These are phyloP conservation scores for Galerucella nymphaeae DNA, from an alignment of 2,888 invertebrate genomes.

Conservation along the genomic window DNA sequence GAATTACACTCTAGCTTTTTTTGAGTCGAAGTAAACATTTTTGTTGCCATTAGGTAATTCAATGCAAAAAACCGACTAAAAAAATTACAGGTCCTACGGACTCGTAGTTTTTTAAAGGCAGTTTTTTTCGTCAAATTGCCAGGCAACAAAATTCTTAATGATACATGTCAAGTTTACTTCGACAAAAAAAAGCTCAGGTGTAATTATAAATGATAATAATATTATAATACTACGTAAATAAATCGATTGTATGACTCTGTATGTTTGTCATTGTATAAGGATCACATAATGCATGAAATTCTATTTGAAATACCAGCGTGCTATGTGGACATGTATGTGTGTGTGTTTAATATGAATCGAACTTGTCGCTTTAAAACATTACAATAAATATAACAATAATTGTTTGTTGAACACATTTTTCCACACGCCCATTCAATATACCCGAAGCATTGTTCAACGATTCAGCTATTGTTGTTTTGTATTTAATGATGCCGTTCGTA, in stretches of 20 bases:
- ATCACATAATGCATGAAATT: constrained; percentile 31
- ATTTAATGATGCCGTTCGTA: not conserved
- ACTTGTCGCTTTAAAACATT: constrained; percentile 32
- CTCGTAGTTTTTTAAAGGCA: no score
- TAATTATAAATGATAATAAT: not conserved
- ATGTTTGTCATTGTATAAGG: constrained; percentile 21
- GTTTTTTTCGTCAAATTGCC: no score
- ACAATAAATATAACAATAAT: constrained; percentile 31
- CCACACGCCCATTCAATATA: constrained; percentile 29
- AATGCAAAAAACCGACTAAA: no score
- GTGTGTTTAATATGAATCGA: constrained; percentile 27
- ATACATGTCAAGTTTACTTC: no score
- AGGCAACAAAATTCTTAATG: no score
- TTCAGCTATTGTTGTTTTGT: constrained; percentile 8
- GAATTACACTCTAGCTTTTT: no score
- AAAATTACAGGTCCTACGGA: no score
- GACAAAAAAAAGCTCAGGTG: no score
- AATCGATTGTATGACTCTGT: constrained; percentile 12
- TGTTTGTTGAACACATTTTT: constrained; percentile 33
- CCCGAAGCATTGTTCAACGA: constrained; percentile 21
- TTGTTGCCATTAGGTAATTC: no score
- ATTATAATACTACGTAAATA: not conserved
- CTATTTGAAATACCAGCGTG: constrained; percentile 24
- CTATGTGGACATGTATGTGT: constrained; percentile 24
- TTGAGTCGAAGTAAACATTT: no score